Percentiles rank a stretch among this genome's conserved stretches.
These are phyloP conservation scores for Taphrorychus bicolor DNA, from an alignment of 2,888 invertebrate genomes.

Conservation along the genomic window DNA sequence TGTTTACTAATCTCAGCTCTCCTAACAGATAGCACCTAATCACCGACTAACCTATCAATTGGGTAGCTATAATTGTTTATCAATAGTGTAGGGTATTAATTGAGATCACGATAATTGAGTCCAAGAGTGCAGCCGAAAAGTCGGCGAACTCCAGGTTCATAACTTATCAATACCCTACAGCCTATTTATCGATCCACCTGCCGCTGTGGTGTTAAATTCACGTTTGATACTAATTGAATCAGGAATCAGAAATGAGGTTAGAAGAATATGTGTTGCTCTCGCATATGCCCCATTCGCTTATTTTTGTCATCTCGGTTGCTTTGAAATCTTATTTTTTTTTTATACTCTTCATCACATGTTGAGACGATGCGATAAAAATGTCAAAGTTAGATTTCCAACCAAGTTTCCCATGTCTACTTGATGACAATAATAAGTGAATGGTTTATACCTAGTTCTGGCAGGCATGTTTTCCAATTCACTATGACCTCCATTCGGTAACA, in stretches of 20 bases:
- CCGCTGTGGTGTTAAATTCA: neutral
- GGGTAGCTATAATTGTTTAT: constrained; percentile 3
- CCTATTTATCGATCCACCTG: neutral
- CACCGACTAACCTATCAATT: constrained; percentile 9
- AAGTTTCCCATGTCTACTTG: too few relatives aligned
- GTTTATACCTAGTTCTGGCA: too few relatives aligned
- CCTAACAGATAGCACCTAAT: constrained; percentile 4
- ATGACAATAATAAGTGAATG: too few relatives aligned
- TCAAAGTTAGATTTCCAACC: too few relatives aligned
- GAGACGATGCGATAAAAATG: too few relatives aligned
- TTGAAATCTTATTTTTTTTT: too few relatives aligned
- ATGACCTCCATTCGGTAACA: too few relatives aligned
- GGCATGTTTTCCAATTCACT: too few relatives aligned
- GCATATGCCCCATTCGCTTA: too few relatives aligned
- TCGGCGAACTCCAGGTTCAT: constrained; percentile 7
- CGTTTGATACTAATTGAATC: neutral
- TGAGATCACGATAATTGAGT: too few relatives aligned
- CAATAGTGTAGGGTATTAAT: neutral
- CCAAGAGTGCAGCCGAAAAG: constrained; percentile 1
- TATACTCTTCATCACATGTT: too few relatives aligned
- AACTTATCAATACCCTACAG: constrained; percentile 6
- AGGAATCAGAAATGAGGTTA: neutral
- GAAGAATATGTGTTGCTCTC: neutral
- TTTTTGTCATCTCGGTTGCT: too few relatives aligned
- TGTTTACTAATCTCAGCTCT: constrained; percentile 5